Conservation (phyloP, 2,888 invertebrate species). For the Strigamia transsilvanica region DNA sequence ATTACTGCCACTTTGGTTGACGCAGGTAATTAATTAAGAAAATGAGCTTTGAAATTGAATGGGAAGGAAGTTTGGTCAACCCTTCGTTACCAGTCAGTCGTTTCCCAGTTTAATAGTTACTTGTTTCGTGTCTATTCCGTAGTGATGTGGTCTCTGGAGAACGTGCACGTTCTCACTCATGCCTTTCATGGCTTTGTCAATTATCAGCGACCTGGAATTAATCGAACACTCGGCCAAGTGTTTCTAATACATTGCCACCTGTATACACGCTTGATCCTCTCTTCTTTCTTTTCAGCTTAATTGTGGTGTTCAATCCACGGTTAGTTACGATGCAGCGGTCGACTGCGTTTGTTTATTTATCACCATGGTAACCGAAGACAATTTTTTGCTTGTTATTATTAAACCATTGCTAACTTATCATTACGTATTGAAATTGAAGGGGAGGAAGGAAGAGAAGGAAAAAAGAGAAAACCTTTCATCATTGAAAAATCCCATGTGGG, state of each 20-base stretch:
- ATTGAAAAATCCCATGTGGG: too few relatives aligned
- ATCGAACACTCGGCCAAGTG: slow-evolving; percentile 24
- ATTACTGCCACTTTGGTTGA: neutral
- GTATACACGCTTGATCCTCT: neutral
- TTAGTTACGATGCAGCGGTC: neutral
- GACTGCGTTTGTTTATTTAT: neutral
- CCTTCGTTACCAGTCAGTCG: neutral
- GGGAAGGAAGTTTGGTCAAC: neutral
- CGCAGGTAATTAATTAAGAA: slow-evolving; percentile 17
- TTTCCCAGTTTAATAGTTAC: neutral
- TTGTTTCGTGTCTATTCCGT: neutral
- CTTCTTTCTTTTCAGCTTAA: neutral
- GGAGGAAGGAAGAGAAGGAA: neutral
- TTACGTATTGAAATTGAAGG: slow-evolving; percentile 2
- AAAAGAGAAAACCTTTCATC: too few relatives aligned
- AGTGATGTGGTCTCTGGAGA: slow-evolving; percentile 1
- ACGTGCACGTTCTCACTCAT: neutral
- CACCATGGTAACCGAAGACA: neutral
- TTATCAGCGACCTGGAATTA: slow-evolving; percentile 42
- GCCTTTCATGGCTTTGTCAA: slow-evolving; percentile 44
- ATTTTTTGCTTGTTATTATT: neutral
- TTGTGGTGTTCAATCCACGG: neutral
- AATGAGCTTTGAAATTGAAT: slow-evolving; percentile 12
- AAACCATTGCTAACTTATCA: neutral
- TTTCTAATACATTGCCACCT: slow-evolving; percentile 37